Conservation (phyloP, 2,888 invertebrate genomes). For the Philhelius pedissequus region DNA sequence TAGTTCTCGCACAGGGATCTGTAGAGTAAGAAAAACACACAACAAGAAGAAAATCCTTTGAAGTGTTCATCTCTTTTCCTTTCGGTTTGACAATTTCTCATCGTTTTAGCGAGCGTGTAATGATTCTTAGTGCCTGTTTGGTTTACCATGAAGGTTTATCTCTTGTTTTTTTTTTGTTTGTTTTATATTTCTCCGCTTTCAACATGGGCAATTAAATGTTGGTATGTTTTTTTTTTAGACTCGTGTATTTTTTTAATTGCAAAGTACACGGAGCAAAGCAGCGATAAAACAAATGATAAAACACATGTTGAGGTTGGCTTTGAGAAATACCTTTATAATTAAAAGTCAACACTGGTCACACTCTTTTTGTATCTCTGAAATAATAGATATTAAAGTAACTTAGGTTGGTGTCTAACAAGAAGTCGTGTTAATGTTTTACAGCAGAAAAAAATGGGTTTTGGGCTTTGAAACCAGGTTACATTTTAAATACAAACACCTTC, state of each 20-base stretch:
- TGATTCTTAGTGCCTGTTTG: slow-evolving; percentile 62
- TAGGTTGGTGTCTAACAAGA: slow-evolving; percentile 1
- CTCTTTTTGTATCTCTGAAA: not conserved
- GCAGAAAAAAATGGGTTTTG: not conserved
- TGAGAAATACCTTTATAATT: slow-evolving; percentile 9
- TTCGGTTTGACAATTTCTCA: slow-evolving; percentile 49
- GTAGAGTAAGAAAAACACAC: not conserved
- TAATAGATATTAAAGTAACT: slow-evolving; percentile 34
- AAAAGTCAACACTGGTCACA: slow-evolving; percentile 27
- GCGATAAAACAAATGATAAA: slow-evolving; percentile 13
- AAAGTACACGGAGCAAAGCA: slow-evolving; percentile 4
- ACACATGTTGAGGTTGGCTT: slow-evolving; percentile 20
- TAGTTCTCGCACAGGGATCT: slow-evolving; percentile 41
- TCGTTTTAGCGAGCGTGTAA: slow-evolving; percentile 55
- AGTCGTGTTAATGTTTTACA: not conserved
- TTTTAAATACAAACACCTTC: not conserved
- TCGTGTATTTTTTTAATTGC: not conserved
- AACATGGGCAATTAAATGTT: slow-evolving; percentile 52
- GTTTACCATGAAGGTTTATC: slow-evolving; percentile 44
- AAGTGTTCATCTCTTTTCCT: slow-evolving; percentile 27
- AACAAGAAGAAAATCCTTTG: slow-evolving; percentile 40
- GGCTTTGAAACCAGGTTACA: not conserved
- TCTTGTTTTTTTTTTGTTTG: not conserved
- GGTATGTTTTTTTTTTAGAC: not conserved
- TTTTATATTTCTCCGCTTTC: not conserved